Base-by-base conservation (phyloP, 2,113 vertebrate genomes). In the Vidua macroura region DNA sequence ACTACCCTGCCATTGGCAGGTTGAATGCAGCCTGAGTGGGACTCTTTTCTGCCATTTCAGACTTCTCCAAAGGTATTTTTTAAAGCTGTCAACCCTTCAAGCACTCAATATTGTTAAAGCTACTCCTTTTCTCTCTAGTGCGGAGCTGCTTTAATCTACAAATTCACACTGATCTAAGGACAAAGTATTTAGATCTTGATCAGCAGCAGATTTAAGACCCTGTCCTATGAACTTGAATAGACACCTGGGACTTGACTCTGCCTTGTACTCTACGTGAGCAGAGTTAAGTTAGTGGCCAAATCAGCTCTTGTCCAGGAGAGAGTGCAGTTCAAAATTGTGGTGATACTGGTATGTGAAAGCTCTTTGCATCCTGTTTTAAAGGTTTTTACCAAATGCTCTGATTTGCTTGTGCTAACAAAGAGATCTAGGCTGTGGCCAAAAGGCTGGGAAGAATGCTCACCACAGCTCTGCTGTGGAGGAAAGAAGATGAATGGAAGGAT, bases 261-360 rank as follows among this genome's bases (percentile, higher is more conserved):
- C 60, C 43, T 75, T 56, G 22, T 55, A 3, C 64, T 0, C 0
- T 49, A 13, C 0, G 0, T 16, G 48, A 85, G 35, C 58, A 41
- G 43, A 55, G 35, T 28, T 53, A 9, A 60, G 15, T 48, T 8
- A 13, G 37, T 63, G 21, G 22, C 68, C 15, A 15, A 51, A 44
- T 53, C 24, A 55, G 12, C 35, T 66, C 43, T 67, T 35, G 4
- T 43, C 39, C 28, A 13, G 56, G 39, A 35, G 20, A 80, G 24
- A 25, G 22, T 7, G 21, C 49, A 48, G 37, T 72, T 79, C 78
- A 27, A 4, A 76, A 39, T 2, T 31, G 23, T 33, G 67, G 6
- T 62, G 49, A 8, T 41, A 1, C 10, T 68, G 24, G 2, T 33
- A 13, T 0, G 4, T 64, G 66, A 73, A 60, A 82, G n/a, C 53